Evolutionary conservation across 2,888 invertebrate species (phyloP).

Genomic region (Drosophila subquinaria): DNA sequence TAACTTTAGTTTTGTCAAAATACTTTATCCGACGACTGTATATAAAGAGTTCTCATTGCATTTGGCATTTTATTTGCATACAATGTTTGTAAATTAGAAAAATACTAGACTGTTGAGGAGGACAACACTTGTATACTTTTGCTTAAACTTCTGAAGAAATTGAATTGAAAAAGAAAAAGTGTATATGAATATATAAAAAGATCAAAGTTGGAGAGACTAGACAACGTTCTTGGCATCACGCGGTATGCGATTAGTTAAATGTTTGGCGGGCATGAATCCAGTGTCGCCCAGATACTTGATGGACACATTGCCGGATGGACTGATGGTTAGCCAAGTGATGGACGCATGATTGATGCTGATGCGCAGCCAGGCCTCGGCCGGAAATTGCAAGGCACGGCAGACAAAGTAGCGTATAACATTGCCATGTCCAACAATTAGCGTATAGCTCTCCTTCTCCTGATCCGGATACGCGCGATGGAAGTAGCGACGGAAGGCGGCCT

Average conservation of each 20-base stretch:
- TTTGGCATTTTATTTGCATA: conserved; percentile 1
- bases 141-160: neutral
- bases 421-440: conserved; percentile 97
- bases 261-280: conserved; percentile 94
- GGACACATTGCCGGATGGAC: conserved; percentile 94
- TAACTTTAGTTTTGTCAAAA: no score
- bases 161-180: neutral
- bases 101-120: conserved; percentile 4
- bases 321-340: conserved; percentile 95
- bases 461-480: conserved; percentile 94
- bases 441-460: conserved; percentile 93
- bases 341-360: conserved; percentile 96
- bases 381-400: conserved; percentile 98
- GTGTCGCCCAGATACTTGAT: conserved; percentile 94
- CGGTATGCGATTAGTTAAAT: conserved; percentile 88
- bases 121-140: conserved; percentile 1
- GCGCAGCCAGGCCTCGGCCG: conserved; percentile 98
- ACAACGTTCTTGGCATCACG: conserved; percentile 81
- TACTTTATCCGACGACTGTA: no score
- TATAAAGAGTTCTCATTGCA: neutral
- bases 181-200: neutral
- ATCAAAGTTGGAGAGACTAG: conserved; percentile 33
- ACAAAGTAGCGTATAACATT: conserved; percentile 98
- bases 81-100: conserved; percentile 1
- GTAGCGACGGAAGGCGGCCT: conserved; percentile 97